Evolutionary conservation across 2,888 invertebrate species (phyloP).

Genomic region (Mythimna loreyi): DNA sequence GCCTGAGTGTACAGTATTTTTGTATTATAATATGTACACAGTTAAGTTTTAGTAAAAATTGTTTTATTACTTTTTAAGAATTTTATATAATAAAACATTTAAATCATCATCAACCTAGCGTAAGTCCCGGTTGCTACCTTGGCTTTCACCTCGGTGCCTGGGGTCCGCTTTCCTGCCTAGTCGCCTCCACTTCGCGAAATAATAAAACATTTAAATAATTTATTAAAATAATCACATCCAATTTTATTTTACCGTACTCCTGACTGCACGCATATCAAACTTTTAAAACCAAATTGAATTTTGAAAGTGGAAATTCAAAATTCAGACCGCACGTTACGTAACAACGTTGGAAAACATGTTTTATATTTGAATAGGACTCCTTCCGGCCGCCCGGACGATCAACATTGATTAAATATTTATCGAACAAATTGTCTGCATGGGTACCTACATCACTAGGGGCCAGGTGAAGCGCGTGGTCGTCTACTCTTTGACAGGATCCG

Average conservation of each 20-base stretch:
- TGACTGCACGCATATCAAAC: constrained; percentile 1
- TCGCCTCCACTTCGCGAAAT: too few relatives aligned
- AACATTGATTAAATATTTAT: constrained; percentile 51
- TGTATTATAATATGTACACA: too few relatives aligned
- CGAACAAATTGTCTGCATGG: constrained; percentile 62
- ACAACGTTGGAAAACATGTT: constrained; percentile 23
- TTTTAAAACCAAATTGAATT: constrained; percentile 11
- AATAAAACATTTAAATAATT: too few relatives aligned
- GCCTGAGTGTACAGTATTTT: too few relatives aligned
- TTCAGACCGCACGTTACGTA: constrained; percentile 4
- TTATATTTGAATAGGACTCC: constrained; percentile 42
- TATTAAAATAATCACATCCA: background rate
- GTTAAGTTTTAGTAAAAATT: too few relatives aligned
- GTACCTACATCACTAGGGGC: constrained; percentile 76
- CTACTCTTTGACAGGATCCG: constrained; percentile 71
- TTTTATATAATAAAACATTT: too few relatives aligned
- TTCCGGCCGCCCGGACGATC: constrained; percentile 17
- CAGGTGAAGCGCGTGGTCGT: constrained; percentile 85
- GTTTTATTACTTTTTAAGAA: too few relatives aligned
- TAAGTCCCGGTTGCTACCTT: too few relatives aligned
- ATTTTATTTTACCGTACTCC: background rate
- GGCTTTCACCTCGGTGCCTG: too few relatives aligned
- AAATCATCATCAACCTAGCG: too few relatives aligned
- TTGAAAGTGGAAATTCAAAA: constrained; percentile 31
- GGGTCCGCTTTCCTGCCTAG: too few relatives aligned